Evolutionary conservation across 2,888 invertebrate species (phyloP).

Genomic region (Watsonalla binaria): DNA sequence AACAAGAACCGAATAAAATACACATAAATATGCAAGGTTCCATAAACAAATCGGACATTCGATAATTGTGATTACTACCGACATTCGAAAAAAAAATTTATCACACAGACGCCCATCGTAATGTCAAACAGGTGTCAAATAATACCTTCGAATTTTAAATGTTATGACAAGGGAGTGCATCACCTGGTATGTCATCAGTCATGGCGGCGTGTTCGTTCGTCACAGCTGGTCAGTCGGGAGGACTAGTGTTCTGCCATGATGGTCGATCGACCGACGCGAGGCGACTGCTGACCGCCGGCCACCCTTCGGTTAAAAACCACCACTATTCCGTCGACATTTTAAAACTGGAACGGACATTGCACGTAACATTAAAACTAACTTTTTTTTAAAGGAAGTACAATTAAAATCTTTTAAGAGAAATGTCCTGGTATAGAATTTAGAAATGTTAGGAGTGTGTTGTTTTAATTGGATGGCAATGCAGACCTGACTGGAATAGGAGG

Average conservation of each 20-base stretch:
- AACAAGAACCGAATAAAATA: no score
- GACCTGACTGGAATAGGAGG: no score
- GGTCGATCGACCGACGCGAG: constrained; percentile 50
- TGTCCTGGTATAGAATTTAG: no score
- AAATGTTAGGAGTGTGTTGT: no score
- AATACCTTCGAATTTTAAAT: constrained; percentile 7
- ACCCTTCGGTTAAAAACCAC: constrained; percentile 34
- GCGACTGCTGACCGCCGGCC: constrained; percentile 66
- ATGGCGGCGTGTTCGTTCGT: constrained; percentile 31
- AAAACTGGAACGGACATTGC: constrained; percentile 17
- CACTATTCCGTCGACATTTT: constrained; percentile 27
- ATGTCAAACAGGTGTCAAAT: no score
- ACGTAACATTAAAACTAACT: neutral
- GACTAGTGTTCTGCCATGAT: constrained; percentile 33
- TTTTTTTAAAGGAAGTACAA: neutral
- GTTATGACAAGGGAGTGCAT: constrained; percentile 17
- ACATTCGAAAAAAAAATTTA: no score
- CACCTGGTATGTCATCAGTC: constrained; percentile 73
- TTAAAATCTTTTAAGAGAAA: no score
- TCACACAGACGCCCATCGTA: no score
- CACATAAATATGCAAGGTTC: no score
- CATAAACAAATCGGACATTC: no score
- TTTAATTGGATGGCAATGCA: no score
- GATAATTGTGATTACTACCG: no score
- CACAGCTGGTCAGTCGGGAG: constrained; percentile 11